Conservation (phyloP, 2,888 invertebrate genomes). For the Idaea biselata region DNA sequence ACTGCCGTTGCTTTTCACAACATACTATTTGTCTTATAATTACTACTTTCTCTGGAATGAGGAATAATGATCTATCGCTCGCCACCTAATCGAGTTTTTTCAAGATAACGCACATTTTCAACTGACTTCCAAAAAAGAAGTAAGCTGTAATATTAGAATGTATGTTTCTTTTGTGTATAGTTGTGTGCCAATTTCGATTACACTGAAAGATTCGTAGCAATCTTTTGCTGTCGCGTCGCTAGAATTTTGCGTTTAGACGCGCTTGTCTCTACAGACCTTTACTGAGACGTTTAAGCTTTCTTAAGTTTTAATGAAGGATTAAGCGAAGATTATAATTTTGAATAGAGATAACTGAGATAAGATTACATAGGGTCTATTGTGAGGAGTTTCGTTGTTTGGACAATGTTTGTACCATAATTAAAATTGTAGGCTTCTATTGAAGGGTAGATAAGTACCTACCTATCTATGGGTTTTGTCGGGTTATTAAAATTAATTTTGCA, state of each 20-base stretch:
- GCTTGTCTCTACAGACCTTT: neutral
- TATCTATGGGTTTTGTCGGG: neutral
- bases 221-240: too few relatives aligned
- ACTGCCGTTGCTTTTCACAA: too few relatives aligned
- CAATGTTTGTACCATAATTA: neutral
- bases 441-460: neutral
- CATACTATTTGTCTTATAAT: too few relatives aligned
- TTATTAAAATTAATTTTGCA: neutral
- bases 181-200: too few relatives aligned
- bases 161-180: too few relatives aligned
- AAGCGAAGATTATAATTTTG: neutral
- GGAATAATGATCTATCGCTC: too few relatives aligned
- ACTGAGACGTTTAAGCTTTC: neutral
- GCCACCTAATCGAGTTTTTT: too few relatives aligned
- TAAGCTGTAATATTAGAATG: too few relatives aligned
- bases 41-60: too few relatives aligned
- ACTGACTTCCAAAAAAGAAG: too few relatives aligned
- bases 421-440: neutral
- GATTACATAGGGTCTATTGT: neutral
- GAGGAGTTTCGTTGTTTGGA: neutral
- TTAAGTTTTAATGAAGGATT: neutral
- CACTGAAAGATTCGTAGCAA: too few relatives aligned
- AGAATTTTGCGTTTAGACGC: neutral
- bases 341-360: neutral
- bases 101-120: too few relatives aligned